phyloP scores from a whole-genome alignment of 1,140 invertebrate species.

The Limonius californicus region DNA sequence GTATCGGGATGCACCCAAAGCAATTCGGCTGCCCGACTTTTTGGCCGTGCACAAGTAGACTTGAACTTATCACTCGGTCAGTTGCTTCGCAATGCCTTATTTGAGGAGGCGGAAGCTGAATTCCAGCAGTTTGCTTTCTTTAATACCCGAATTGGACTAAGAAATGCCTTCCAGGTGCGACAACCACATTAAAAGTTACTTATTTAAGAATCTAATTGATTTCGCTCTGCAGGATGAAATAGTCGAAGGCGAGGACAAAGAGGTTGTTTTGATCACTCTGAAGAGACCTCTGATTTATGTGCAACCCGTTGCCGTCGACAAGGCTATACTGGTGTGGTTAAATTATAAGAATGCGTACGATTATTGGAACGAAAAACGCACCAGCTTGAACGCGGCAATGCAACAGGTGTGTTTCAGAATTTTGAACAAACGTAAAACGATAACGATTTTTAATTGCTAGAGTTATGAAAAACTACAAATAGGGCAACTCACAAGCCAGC shows the following conservation, averaged over 20 bases:
- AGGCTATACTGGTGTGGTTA: conserved; percentile 94
- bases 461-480: conserved; percentile 71
- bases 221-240: conserved; percentile 75
- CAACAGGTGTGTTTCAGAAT: conserved; percentile 63
- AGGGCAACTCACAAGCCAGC: conserved; percentile 70
- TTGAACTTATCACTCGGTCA: conserved; percentile 94
- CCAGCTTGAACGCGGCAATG: conserved; percentile 56
- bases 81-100: conserved; percentile 86
- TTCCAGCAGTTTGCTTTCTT: conserved; percentile 97
- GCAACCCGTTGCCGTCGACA: conserved; percentile 93
- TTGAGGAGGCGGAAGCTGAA: conserved; percentile 94
- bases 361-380: conserved; percentile 94
- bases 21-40: conserved; percentile 54
- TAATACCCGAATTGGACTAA: conserved; percentile 79
- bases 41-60: conserved; percentile 90
- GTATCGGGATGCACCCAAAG: conserved; percentile 64
- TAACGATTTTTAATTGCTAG: conserved; percentile 35
- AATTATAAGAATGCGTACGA: conserved; percentile 99
- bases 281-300: conserved; percentile 90
- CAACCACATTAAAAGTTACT: neutral
- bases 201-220: conserved; percentile 46
- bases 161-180: conserved; percentile 41
- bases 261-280: conserved; percentile 88
- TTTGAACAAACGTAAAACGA: too few species aligned
- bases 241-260: conserved; percentile 83